These are phyloP conservation scores for Pseudochromis fuscus DNA, from an alignment of 2,797 vertebrate genomes.

Conservation along the genomic window DNA sequence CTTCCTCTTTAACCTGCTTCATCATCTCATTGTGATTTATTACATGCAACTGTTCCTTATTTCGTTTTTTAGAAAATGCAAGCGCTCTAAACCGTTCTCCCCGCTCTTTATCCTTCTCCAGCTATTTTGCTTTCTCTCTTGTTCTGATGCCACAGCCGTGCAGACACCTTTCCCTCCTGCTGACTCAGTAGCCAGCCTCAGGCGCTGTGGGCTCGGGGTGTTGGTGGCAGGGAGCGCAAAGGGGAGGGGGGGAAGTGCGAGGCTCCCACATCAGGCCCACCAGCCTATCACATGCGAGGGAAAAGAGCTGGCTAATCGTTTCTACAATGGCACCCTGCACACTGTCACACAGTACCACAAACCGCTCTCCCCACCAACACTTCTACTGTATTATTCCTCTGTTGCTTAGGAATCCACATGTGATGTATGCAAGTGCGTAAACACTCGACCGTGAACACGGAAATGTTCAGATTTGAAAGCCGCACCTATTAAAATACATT, in stretches of 20 bases:
- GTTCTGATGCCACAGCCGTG: slow-evolving; percentile 81
- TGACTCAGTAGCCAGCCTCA: slow-evolving; percentile 87
- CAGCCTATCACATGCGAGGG: slow-evolving; percentile 81
- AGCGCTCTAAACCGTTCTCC: slow-evolving; percentile 54
- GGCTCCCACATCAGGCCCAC: slow-evolving; percentile 82
- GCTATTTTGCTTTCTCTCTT: slow-evolving; percentile 71
- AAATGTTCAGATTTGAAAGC: slow-evolving; percentile 37
- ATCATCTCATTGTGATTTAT: slow-evolving; percentile 48
- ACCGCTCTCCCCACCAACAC: slow-evolving; percentile 75
- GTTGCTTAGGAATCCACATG: slow-evolving; percentile 65
- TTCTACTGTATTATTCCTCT: slow-evolving; percentile 70
- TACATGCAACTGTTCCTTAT: slow-evolving; percentile 35
- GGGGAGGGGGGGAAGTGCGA: slow-evolving; percentile 55
- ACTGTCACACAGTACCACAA: slow-evolving; percentile 82
- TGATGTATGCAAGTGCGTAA: slow-evolving; percentile 50
- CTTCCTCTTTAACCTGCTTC: slow-evolving; percentile 56
- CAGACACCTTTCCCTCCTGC: slow-evolving; percentile 88
- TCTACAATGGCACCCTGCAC: slow-evolving; percentile 83
- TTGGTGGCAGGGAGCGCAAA: slow-evolving; percentile 68
- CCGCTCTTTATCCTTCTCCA: slow-evolving; percentile 66
- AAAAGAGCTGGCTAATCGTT: slow-evolving; percentile 87
- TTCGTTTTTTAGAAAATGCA: slow-evolving; percentile 56
- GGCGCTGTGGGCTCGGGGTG: slow-evolving; percentile 83
- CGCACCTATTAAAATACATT: slow-evolving; percentile 24
- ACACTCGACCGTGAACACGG: slow-evolving; percentile 23